Evolutionary conservation across 2,113 vertebrate genomes (phyloP).

Genomic region (Colinus virginianus): DNA sequence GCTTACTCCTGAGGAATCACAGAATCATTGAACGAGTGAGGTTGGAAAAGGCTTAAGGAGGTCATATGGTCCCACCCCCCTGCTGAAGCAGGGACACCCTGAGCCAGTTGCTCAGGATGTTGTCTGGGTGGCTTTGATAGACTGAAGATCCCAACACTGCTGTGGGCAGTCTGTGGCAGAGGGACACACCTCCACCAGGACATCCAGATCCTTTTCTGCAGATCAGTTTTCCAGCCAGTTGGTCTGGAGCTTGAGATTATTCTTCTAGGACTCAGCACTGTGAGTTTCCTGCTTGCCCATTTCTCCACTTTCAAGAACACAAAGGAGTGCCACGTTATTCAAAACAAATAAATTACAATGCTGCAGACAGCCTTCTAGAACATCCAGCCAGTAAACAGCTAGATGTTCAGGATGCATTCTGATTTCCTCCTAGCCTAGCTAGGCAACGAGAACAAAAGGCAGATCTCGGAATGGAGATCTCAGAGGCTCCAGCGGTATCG

Average conservation of each 20-base stretch:
- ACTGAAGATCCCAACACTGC: not conserved
- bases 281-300: not conserved
- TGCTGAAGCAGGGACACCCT: not conserved
- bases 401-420: not conserved
- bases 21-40: not conserved
- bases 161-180: not conserved
- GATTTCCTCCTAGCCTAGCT: not conserved
- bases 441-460: not conserved
- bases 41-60: not conserved
- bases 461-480: not conserved
- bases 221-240: not conserved
- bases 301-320: not conserved
- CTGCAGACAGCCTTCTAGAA: not conserved
- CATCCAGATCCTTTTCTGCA: not conserved
- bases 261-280: not conserved
- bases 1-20: not conserved
- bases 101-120: not conserved
- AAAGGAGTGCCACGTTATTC: not conserved
- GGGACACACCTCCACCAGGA: not conserved
- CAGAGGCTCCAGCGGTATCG: not conserved
- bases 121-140: not conserved
- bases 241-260: not conserved
- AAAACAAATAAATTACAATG: not conserved
- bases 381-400: rapidly evolving
- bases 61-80: not conserved